These are phyloP conservation scores for Limanda limanda DNA, from an alignment of 2,113 vertebrate genomes.

Conservation along the genomic window DNA sequence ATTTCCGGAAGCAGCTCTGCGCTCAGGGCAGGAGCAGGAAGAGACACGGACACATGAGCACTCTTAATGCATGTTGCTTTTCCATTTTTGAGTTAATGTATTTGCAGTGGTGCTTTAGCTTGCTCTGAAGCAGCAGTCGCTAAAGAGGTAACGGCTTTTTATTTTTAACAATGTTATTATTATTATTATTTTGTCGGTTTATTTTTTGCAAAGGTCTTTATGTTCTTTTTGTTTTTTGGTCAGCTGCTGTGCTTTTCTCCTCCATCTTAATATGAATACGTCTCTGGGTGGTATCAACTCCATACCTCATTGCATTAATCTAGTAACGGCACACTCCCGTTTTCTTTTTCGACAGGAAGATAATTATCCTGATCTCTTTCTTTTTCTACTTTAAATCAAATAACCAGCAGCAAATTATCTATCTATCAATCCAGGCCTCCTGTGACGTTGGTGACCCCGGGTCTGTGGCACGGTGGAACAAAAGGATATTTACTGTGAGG, in stretches of 20 bases:
- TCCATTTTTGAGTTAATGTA: constrained; percentile 66
- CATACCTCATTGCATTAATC: constrained; percentile 72
- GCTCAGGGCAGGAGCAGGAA: constrained; percentile 33
- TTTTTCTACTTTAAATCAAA: constrained; percentile 28
- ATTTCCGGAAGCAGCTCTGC: constrained; percentile 34
- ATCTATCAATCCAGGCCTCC: constrained; percentile 77
- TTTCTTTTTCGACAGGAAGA: constrained; percentile 56
- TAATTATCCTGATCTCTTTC: constrained; percentile 29
- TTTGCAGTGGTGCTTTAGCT: constrained; percentile 69
- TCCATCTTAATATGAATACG: constrained; percentile 47
- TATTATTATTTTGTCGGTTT: constrained; percentile 23
- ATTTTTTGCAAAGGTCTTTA: constrained; percentile 11
- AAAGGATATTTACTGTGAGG: constrained; percentile 57
- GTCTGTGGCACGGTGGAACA: constrained; percentile 35
- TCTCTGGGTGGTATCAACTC: constrained; percentile 70
- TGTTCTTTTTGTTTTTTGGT: constrained; percentile 8
- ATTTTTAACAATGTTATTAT: constrained; percentile 20
- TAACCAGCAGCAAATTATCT: constrained; percentile 75
- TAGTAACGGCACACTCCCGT: constrained; percentile 50
- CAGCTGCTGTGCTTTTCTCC: constrained; percentile 52
- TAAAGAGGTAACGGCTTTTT: constrained; percentile 29
- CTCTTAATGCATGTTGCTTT: constrained; percentile 74
- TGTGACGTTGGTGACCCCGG: no score
- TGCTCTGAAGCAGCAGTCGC: constrained; percentile 47
- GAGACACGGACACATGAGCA: constrained; percentile 48